Evolutionary conservation across 2,888 invertebrate genomes (phyloP).

Genomic region (Philonicus albiceps): DNA sequence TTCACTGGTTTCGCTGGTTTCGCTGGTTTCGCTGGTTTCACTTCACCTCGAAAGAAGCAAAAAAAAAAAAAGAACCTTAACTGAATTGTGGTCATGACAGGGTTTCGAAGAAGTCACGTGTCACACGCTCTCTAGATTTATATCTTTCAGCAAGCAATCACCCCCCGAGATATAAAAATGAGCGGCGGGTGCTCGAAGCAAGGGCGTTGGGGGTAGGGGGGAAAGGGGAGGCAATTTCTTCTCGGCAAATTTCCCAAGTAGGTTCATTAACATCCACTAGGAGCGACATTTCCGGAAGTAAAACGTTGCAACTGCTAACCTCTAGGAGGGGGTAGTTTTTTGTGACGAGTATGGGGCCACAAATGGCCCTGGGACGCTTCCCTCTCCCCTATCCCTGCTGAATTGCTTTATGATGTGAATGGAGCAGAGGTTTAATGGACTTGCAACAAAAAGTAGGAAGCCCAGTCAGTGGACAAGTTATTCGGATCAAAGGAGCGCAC

Average conservation of each 20-base stretch:
- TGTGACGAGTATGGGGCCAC: background rate
- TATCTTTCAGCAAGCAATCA: constrained; percentile 27
- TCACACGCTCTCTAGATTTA: constrained; percentile 45
- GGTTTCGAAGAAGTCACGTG: constrained; percentile 46
- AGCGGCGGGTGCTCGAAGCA: background rate
- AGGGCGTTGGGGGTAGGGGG: background rate
- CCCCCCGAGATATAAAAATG: background rate
- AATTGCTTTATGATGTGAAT: background rate
- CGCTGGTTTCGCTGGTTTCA: background rate
- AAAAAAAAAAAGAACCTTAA: background rate
- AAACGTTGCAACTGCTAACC: constrained; percentile 20
- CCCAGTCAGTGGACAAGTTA: constrained; percentile 1
- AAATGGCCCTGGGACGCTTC: background rate
- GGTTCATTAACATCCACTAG: constrained; percentile 29
- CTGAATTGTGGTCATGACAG: constrained; percentile 44
- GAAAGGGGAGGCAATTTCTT: background rate
- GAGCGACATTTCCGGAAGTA: background rate
- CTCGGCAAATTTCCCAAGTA: constrained; percentile 28
- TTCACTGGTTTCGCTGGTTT: background rate
- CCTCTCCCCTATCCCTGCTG: background rate
- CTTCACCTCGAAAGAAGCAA: background rate
- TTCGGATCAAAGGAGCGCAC: background rate
- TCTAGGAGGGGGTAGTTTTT: background rate
- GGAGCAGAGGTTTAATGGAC: background rate
- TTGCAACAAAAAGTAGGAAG: background rate